Conservation (phyloP, 2,113 vertebrate genomes). For the Halcyon malimbica region DNA sequence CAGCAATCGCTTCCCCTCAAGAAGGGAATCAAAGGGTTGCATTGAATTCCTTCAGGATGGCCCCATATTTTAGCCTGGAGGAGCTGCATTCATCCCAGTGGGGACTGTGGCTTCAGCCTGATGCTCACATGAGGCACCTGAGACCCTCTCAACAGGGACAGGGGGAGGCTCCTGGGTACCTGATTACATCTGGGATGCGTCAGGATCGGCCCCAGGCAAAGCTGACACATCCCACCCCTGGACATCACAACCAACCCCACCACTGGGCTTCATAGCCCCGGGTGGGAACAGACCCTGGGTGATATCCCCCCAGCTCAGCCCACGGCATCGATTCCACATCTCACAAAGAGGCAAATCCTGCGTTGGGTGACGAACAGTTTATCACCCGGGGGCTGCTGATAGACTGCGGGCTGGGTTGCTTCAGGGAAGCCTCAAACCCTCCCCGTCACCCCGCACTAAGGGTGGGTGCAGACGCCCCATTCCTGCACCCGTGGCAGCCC, state of each 20-base stretch:
- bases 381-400: not conserved
- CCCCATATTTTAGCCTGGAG: accelerated
- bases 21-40: not conserved
- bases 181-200: accelerated
- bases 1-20: not conserved
- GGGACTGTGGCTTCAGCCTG: not conserved
- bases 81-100: not conserved
- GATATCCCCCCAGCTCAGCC: not conserved
- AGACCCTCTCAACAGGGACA: not conserved
- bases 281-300: too few relatives aligned
- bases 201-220: not conserved
- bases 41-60: not conserved
- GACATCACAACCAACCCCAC: not conserved
- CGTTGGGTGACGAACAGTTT: not conserved
- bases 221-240: not conserved
- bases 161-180: not conserved
- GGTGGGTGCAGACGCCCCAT: not conserved
- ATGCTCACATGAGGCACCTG: not conserved
- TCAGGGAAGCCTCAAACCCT: not conserved
- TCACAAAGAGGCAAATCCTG: not conserved
- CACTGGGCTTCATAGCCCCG: not conserved
- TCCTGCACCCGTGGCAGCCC: not conserved
- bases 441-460: not conserved
- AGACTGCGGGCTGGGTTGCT: not conserved
- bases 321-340: not conserved